Evolutionary conservation across 2,113 vertebrate genomes (phyloP).

Genomic region (Chaetorhynchus papuensis): DNA sequence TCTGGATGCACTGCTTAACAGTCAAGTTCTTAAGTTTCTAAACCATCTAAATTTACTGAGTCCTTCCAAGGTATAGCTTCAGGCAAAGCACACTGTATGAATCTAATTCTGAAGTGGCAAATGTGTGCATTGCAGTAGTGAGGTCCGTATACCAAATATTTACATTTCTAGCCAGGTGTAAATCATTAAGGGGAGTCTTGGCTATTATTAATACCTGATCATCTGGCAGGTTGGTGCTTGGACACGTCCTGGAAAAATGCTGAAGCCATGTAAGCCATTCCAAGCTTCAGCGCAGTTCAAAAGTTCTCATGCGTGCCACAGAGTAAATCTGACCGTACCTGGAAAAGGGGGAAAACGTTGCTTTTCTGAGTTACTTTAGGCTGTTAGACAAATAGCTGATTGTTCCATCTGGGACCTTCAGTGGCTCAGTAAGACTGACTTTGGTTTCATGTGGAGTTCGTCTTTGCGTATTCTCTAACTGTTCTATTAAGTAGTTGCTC

Average conservation of each 20-base stretch:
- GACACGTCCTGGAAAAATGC: background rate
- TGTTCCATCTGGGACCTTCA: background rate
- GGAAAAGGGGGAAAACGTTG: background rate
- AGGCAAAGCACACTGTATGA: background rate
- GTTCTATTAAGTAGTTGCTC: background rate
- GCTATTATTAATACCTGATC: constrained; percentile 43
- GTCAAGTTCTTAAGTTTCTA: constrained; percentile 5
- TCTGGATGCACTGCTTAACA: background rate
- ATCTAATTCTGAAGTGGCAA: constrained; percentile 31
- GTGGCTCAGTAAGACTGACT: background rate
- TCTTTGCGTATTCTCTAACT: background rate
- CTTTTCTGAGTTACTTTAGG: background rate
- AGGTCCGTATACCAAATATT: constrained; percentile 6
- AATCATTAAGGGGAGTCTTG: constrained; percentile 35
- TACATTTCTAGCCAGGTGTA: constrained; percentile 33
- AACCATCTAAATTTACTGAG: background rate
- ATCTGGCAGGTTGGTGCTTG: background rate
- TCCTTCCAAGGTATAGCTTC: constrained; percentile 3
- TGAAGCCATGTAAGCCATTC: background rate
- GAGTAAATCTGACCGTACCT: background rate
- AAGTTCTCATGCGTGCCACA: background rate
- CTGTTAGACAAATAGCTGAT: background rate
- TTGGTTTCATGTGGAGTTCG: background rate
- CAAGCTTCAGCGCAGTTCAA: background rate
- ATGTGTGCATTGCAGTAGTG: constrained; percentile 1